Evolutionary conservation across 1,140 invertebrate genomes (phyloP).

Genomic region (Arion vulgaris): DNA sequence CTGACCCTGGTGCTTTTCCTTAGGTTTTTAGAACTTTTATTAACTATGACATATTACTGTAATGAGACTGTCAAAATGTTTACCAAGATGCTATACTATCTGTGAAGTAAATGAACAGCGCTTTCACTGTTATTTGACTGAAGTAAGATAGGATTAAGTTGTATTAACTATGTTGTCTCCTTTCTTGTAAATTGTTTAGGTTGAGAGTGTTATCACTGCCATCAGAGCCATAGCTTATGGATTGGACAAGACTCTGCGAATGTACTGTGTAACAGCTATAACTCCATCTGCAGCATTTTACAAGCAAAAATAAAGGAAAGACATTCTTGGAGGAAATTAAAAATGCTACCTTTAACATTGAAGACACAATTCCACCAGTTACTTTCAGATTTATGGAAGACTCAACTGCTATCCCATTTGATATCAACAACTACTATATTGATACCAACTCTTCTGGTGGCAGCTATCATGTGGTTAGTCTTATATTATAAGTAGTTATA

Average conservation of each 20-base stretch:
- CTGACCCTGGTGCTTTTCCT: too few relatives aligned
- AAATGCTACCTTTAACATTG: conserved; percentile 48
- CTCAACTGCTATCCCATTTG: conserved; percentile 47
- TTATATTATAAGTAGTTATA: neutral
- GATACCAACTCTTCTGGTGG: too few relatives aligned
- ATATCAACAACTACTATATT: conserved; percentile 49
- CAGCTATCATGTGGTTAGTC: neutral
- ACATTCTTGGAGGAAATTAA: conserved; percentile 60
- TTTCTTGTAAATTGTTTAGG: neutral
- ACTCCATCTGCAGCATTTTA: conserved; percentile 59
- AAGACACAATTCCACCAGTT: conserved; percentile 37
- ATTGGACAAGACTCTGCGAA: conserved; percentile 54
- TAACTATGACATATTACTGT: too few relatives aligned
- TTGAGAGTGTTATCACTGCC: conserved; percentile 55
- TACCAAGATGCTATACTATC: too few relatives aligned
- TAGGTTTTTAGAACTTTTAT: too few relatives aligned
- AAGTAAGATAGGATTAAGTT: too few relatives aligned
- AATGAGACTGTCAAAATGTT: too few relatives aligned
- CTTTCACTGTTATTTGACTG: too few relatives aligned
- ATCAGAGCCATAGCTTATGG: conserved; percentile 60
- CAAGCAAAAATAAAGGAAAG: conserved; percentile 50
- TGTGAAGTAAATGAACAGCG: too few relatives aligned
- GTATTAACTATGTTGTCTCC: neutral
- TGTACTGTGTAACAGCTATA: conserved; percentile 59
- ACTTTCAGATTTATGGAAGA: conserved; percentile 51